phyloP scores from a whole-genome alignment of 2,797 vertebrate genomes.

The Adrianichthys oophorus region DNA sequence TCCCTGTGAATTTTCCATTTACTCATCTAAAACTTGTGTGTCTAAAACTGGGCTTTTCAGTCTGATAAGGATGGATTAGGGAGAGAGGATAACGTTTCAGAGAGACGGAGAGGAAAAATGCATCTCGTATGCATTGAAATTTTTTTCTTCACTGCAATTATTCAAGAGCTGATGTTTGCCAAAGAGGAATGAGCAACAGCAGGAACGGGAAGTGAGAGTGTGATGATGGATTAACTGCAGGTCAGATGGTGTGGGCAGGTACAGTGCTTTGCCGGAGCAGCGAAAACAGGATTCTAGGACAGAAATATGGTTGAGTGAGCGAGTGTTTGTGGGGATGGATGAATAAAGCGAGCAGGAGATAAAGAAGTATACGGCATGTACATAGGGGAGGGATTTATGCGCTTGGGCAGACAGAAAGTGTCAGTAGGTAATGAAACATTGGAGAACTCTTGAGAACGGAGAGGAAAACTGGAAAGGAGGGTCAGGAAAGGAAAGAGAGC shows the following conservation, averaged over 20 bases:
- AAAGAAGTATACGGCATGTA: conserved; percentile 53
- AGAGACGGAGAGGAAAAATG: conserved; percentile 47
- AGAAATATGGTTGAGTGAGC: conserved; percentile 21
- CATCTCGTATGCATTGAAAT: conserved; percentile 86
- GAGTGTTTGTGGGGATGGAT: conserved; percentile 16
- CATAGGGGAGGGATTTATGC: conserved; percentile 22
- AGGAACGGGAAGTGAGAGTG: conserved; percentile 23
- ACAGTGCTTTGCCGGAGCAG: conserved; percentile 43
- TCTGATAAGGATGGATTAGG: conserved; percentile 74
- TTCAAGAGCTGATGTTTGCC: conserved; percentile 76
- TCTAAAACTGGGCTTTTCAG: conserved; percentile 60
- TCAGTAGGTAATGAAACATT: conserved; percentile 34
- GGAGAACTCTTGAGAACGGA: conserved; percentile 11
- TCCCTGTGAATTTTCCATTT: conserved; percentile 55
- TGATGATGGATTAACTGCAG: conserved; percentile 17
- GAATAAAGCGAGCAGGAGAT: conserved; percentile 62
- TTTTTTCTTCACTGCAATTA: conserved; percentile 81
- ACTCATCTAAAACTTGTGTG: conserved; percentile 46
- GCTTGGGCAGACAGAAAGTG: conserved; percentile 25
- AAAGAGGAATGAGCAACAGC: conserved; percentile 52
- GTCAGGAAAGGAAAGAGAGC: conserved; percentile 2
- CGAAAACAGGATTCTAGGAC: conserved; percentile 32
- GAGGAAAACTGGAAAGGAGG: conserved; percentile 8
- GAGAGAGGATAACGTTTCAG: conserved; percentile 71
- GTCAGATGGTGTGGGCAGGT: conserved; percentile 54